Base-by-base conservation (phyloP, 2,113 vertebrate genomes). In the Cygnus atratus region DNA sequence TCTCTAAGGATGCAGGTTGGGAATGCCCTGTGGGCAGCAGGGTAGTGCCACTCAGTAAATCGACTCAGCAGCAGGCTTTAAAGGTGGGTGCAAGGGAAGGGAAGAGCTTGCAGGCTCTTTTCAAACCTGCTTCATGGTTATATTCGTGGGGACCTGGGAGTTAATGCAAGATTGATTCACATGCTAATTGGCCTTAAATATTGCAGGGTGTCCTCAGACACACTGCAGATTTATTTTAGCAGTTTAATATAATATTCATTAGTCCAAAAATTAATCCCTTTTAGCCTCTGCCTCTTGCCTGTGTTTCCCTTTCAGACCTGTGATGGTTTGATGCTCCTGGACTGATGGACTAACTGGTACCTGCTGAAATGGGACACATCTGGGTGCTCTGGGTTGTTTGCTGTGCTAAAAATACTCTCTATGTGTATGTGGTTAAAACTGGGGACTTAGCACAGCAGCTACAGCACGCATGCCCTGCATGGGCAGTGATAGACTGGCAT, bases 1-100 rank as follows among this genome's bases (percentile, higher is more conserved):
- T 96, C 88, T 95, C 81, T 70, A 70, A 79, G 92, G 87, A 96
- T 94, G 68, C 76, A 58, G 33, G 6, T 59, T 55, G 75, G 78
- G 91, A 95, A 75, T 63, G 54, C 37, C 21, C 37, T 7, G 4
- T 16, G 68, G 92, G 93, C 93, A 84, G 33, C n/a, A 80, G 71
- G 86, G 97, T 88, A 94, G 62, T 76, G 83, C 50, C 15, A 8
- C 90, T 96, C 39, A 20, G 87, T 84, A 91, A 52, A 28, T 93
- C 78, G 83, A 35, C 73, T 90, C 44, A 68, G 35, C 25, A 21
- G 43, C 7, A 3, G 29, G 14, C 54, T 95, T 92, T 88, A 71
- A 88, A 81, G 41, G 25, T 9, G 59, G 25, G 21, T 46, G 18
- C 0, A 1, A 43, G 18, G 35, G 43, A 83, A 52, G 43, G 35